A percentile compares a stretch with the other conserved stretches of the same genome.
Evolutionary conservation across 2,797 vertebrate species (phyloP).

Genomic region (Heliangelus exortis): DNA sequence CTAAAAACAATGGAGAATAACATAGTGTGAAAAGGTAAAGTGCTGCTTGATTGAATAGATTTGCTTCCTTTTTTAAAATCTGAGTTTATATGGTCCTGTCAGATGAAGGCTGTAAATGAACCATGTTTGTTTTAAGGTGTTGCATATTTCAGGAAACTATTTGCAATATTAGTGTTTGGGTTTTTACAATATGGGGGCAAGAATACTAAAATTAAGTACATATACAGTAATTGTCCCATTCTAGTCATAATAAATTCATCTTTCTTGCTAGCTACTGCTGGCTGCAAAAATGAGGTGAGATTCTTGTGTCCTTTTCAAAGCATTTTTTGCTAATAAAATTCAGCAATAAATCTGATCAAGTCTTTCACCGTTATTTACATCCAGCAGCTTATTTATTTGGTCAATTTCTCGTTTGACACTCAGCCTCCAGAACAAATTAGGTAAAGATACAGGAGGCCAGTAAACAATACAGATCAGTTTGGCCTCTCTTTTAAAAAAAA

Average conservation of each 20-base stretch:
- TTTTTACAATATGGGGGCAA: neutral
- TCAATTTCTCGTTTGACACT: neutral
- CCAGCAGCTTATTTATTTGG: neutral
- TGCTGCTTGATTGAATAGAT: neutral
- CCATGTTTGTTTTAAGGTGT: neutral
- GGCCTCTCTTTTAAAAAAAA: neutral
- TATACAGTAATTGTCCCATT: neutral
- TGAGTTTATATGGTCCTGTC: neutral
- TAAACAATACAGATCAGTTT: neutral
- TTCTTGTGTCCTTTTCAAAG: neutral
- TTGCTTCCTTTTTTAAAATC: neutral
- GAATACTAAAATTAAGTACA: neutral
- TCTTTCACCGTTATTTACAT: neutral
- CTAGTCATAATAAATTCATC: neutral
- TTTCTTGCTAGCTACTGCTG: neutral
- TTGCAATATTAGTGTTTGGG: neutral
- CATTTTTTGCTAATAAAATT: constrained; percentile 17
- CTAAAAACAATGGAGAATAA: neutral
- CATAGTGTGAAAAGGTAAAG: neutral
- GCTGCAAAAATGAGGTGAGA: neutral
- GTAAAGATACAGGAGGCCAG: neutral
- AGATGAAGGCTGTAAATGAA: neutral
- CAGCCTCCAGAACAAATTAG: neutral
- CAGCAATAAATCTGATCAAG: neutral
- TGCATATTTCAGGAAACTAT: constrained; percentile 5